A percentile compares a stretch with the other conserved stretches of the same genome.
Conservation (phyloP, 2,888 invertebrate genomes). For the Norana najaformis region DNA sequence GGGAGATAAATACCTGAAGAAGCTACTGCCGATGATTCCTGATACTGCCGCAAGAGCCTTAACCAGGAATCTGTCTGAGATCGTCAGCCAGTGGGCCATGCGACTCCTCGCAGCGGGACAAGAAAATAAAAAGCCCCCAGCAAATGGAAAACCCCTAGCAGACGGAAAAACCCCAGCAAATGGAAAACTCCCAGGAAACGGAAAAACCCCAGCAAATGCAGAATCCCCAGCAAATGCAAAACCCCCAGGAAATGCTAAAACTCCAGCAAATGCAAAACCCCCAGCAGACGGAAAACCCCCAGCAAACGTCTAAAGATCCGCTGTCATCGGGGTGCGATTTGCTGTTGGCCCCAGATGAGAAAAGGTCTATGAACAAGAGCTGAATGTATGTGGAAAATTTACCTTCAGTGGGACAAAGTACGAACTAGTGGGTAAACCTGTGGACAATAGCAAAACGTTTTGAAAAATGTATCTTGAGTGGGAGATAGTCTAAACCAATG, state of each 20-base stretch:
- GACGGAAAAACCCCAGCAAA: background rate
- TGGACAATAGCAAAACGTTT: background rate
- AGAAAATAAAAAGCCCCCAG: background rate
- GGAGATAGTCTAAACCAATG: background rate
- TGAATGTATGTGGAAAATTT: background rate
- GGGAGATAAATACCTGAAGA: background rate
- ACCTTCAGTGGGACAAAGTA: background rate
- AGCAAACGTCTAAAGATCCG: background rate
- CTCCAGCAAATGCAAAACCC: background rate
- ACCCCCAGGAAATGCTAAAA: background rate
- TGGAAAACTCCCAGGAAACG: background rate
- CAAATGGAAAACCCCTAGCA: background rate
- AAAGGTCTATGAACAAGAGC: background rate
- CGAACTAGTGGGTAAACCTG: background rate
- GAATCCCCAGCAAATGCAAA: background rate
- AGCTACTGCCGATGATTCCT: background rate
- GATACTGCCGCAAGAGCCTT: background rate
- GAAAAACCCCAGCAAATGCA: background rate
- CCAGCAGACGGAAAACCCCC: no score
- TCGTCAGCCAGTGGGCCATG: background rate
- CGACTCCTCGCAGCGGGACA: background rate
- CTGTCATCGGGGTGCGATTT: background rate
- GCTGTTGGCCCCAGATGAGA: background rate
- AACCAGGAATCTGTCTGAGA: background rate
- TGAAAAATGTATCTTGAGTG: background rate